phyloP scores from a whole-genome alignment of 2,797 vertebrate species.

The Sebastes matsubarae region DNA sequence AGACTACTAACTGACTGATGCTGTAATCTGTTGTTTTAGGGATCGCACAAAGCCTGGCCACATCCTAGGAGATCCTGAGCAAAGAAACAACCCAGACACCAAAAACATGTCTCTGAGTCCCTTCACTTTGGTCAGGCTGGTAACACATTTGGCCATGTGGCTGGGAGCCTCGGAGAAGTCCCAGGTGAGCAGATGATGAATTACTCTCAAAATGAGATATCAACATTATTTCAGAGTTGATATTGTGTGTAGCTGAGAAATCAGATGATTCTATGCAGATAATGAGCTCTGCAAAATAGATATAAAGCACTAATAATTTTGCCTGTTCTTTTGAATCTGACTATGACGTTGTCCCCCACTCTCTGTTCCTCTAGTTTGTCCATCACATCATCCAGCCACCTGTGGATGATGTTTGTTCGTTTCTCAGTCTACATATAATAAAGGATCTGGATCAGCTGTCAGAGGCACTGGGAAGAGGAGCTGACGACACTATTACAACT shows the following conservation, averaged over 20 bases:
- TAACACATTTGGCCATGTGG: slow-evolving; percentile 87
- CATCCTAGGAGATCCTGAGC: slow-evolving; percentile 74
- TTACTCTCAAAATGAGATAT: background rate
- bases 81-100: slow-evolving; percentile 69
- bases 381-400: slow-evolving; percentile 75
- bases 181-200: slow-evolving; percentile 61
- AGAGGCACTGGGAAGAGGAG: slow-evolving; percentile 81
- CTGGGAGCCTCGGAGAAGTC: slow-evolving; percentile 75
- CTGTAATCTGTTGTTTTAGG: slow-evolving; percentile 42
- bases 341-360: accelerated
- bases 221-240: background rate
- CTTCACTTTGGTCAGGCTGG: slow-evolving; percentile 80
- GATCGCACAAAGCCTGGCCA: slow-evolving; percentile 88
- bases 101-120: slow-evolving; percentile 77
- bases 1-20: accelerated
- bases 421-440: slow-evolving; percentile 80
- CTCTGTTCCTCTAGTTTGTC: slow-evolving; percentile 12
- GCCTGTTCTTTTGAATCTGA: background rate
- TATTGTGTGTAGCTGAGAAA: background rate
- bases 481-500: slow-evolving; percentile 78
- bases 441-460: slow-evolving; percentile 84
- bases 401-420: slow-evolving; percentile 62
- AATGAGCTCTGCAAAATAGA: background rate
- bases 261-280: background rate
- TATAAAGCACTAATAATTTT: background rate